A percentile compares a stretch with the other conserved stretches of the same genome.
These are phyloP conservation scores for Marisa cornuarietis DNA, from an alignment of 1,140 invertebrate genomes.

Conservation along the genomic window DNA sequence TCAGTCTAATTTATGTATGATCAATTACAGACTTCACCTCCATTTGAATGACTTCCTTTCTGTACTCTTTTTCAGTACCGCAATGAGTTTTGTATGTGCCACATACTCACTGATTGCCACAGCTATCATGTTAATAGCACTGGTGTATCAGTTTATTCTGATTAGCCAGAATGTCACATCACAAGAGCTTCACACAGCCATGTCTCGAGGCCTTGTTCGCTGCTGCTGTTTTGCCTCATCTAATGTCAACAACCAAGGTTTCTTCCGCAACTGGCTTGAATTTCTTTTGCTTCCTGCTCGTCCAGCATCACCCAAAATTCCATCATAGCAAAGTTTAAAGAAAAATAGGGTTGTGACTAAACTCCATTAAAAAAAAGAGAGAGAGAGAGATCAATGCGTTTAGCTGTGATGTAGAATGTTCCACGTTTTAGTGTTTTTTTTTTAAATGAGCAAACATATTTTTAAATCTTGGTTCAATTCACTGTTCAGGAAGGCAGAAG, in stretches of 20 bases:
- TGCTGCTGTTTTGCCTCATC: conserved; percentile 37
- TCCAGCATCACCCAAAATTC: conserved; percentile 28
- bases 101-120: conserved; percentile 41
- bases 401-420: too few species aligned
- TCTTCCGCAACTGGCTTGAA: conserved; percentile 52
- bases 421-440: too few species aligned
- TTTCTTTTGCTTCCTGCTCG: conserved; percentile 38
- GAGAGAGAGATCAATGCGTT: too few species aligned
- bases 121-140: conserved; percentile 38
- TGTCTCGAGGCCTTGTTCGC: conserved; percentile 21
- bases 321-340: conserved; percentile 13
- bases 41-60: too few species aligned
- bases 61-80: conserved; percentile 18
- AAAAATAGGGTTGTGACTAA: background rate
- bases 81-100: conserved; percentile 48
- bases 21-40: too few species aligned
- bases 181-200: conserved; percentile 54
- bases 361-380: too few species aligned
- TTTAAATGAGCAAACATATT: too few species aligned
- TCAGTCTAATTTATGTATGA: too few species aligned
- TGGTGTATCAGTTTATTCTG: conserved; percentile 53
- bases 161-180: conserved; percentile 61
- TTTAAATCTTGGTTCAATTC: too few species aligned
- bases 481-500: too few species aligned
- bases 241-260: conserved; percentile 54